A percentile compares a stretch with the other conserved stretches of the same genome.
Evolutionary conservation across 2,888 invertebrate species (phyloP).

Genomic region (Microchrysa polita): DNA sequence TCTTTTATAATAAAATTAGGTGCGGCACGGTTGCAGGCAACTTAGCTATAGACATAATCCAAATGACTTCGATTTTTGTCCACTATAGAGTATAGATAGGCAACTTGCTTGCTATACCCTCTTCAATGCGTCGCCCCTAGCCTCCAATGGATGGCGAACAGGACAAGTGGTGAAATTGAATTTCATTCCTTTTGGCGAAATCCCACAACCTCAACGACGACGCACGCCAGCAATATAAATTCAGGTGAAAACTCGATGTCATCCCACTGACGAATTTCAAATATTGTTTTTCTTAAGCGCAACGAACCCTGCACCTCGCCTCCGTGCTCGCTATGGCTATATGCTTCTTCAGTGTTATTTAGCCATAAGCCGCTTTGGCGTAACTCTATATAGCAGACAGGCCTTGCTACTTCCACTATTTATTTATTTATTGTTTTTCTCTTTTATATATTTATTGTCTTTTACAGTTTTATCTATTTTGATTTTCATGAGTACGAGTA

Average conservation of each 20-base stretch:
- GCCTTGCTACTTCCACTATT: slow-evolving; percentile 9
- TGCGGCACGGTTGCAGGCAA: slow-evolving; percentile 53
- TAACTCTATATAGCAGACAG: too few species aligned
- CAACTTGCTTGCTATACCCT: background rate
- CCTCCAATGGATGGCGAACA: too few species aligned
- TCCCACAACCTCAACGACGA: background rate
- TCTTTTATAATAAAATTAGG: slow-evolving; percentile 61
- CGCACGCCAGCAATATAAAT: background rate
- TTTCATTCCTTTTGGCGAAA: slow-evolving; percentile 8
- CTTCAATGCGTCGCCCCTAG: background rate
- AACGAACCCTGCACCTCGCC: background rate
- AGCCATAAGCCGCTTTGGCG: slow-evolving; percentile 20
- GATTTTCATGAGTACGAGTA: slow-evolving; percentile 35
- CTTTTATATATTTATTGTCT: slow-evolving; percentile 37
- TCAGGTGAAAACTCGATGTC: background rate
- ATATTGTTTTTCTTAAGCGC: background rate
- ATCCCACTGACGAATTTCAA: background rate
- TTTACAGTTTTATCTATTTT: slow-evolving; percentile 44
- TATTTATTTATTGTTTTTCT: slow-evolving; percentile 34
- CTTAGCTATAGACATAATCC: slow-evolving; percentile 30
- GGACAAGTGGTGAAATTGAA: slow-evolving; percentile 23
- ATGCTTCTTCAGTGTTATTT: background rate
- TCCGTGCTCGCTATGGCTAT: too few species aligned
- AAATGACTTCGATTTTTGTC: slow-evolving; percentile 19
- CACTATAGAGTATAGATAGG: too few species aligned